Evolutionary conservation across 2,113 vertebrate species (phyloP), one percentile per base, ranked within the genome.

Genomic region (Dicrurus megarhynchus): DNA sequence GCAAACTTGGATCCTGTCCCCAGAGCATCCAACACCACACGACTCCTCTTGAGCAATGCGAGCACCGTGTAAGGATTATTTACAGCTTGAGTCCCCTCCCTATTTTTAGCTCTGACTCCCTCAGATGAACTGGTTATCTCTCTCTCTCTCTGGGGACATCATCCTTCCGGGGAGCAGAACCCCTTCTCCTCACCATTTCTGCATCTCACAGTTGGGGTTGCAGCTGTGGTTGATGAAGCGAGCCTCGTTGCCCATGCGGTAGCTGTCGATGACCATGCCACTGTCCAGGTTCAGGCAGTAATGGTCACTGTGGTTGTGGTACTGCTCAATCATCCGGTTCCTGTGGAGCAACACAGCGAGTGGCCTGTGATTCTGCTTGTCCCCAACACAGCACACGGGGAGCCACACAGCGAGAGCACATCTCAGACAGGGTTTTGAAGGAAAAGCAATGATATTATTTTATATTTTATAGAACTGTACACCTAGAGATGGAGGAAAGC

Each of bases 171-270:
- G 13, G 63, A 32, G 50, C 10, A 93, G 57, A n/a, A 24, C 0
- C 4, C 22, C 19, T 30, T 2, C 68, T 56, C 5, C 99, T 98
- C 98, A 99, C 99, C 99, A 99, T 97, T 99, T 99, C 98, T 99
- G 99, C 99, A 99, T 99, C 98, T 99, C 99, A 46, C 99, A 99
- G 98, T 99, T 99, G 82, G 99, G 99, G 67, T 99, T 98, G 88
- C 99, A 99, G 98, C 99, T 99, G 98, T 99, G 99, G 98, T 99
- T 99, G 98, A 99, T 99, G 96, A 99, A 99, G 30, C 99, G 99
- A 10, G 99, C 99, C 96, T 99, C 99, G 49, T 99, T 99, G 97
- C 99, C 99, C 99, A 99, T 99, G 50, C 99, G 98, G 55, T 99
- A 99, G 97, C 99, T 99, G 97, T 99, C 99, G 60, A 99, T 99